Percentiles rank a stretch among this genome's conserved stretches.
These are phyloP conservation scores for Eueides isabella DNA, from an alignment of 1,140 invertebrate genomes.

Conservation along the genomic window DNA sequence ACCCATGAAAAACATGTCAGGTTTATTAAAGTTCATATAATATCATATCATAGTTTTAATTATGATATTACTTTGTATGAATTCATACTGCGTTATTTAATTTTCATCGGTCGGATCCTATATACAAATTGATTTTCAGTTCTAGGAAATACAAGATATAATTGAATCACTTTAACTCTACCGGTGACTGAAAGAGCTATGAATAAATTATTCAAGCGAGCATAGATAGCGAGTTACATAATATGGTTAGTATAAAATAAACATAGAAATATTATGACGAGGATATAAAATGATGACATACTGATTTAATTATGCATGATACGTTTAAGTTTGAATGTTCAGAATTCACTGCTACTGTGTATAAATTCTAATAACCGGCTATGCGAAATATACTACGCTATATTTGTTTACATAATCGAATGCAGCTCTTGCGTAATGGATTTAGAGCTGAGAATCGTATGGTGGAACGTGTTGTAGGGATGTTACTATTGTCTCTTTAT, in stretches of 20 bases:
- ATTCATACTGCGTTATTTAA: neutral
- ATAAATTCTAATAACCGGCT: slow-evolving; percentile 64
- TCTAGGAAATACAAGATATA: slow-evolving; percentile 4
- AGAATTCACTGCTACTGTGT: slow-evolving; percentile 64
- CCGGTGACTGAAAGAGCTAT: slow-evolving; percentile 12
- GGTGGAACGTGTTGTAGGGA: slow-evolving; percentile 31
- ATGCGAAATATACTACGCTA: slow-evolving; percentile 39
- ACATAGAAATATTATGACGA: slow-evolving; percentile 18
- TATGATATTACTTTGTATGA: neutral
- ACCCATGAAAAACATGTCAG: neutral
- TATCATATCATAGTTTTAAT: too few relatives aligned
- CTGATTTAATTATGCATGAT: slow-evolving; percentile 64
- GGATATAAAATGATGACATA: slow-evolving; percentile 41
- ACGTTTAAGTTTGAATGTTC: slow-evolving; percentile 57
- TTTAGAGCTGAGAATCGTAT: slow-evolving; percentile 44
- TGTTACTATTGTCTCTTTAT: slow-evolving; percentile 52
- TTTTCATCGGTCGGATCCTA: neutral
- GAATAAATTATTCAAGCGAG: slow-evolving; percentile 22
- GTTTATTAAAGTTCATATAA: too few relatives aligned
- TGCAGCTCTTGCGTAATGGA: slow-evolving; percentile 35
- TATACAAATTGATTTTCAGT: neutral
- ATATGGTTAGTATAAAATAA: slow-evolving; percentile 17
- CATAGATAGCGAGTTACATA: slow-evolving; percentile 19
- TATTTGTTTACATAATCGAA: slow-evolving; percentile 24
- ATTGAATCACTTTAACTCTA: slow-evolving; percentile 7